A percentile compares a stretch with the other conserved stretches of the same genome.
phyloP scores from a whole-genome alignment of 2,797 vertebrate species.

The Fratercula arctica region DNA sequence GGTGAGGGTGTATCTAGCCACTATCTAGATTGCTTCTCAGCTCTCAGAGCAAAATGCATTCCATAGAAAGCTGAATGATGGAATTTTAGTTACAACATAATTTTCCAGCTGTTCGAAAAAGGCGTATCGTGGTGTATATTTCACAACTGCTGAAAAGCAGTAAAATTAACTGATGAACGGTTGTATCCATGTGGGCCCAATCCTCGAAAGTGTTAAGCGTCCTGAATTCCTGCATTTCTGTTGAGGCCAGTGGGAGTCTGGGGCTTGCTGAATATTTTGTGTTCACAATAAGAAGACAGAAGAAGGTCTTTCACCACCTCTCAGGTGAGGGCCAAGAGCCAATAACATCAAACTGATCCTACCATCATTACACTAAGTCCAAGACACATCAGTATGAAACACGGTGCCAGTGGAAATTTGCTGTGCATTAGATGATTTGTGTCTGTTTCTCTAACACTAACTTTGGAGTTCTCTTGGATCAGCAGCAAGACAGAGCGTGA shows the following conservation, averaged over 20 bases:
- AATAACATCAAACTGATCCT: not conserved
- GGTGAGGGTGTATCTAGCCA: not conserved
- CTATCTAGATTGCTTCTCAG: constrained; percentile 27
- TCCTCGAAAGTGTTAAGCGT: not conserved
- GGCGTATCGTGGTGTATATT: constrained; percentile 13
- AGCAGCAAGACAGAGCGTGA: not conserved
- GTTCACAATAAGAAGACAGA: not conserved
- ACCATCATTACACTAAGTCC: not conserved
- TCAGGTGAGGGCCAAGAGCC: not conserved
- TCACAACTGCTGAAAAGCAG: constrained; percentile 52
- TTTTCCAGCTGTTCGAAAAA: constrained; percentile 62
- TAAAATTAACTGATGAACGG: constrained; percentile 51
- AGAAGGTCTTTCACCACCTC: not conserved
- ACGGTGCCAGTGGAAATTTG: not conserved
- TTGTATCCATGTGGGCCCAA: not conserved
- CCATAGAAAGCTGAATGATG: constrained; percentile 37
- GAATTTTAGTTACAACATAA: constrained; percentile 51
- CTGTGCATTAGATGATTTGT: not conserved
- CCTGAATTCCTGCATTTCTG: not conserved
- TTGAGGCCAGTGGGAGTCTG: not conserved
- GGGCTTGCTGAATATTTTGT: not conserved
- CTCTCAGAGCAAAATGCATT: constrained; percentile 48
- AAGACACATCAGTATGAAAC: not conserved
- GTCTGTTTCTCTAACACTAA: constrained; percentile 1
- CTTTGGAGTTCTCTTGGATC: constrained; percentile 8